Conservation (phyloP, 2,888 invertebrate species). For the Oligia strigilis region DNA sequence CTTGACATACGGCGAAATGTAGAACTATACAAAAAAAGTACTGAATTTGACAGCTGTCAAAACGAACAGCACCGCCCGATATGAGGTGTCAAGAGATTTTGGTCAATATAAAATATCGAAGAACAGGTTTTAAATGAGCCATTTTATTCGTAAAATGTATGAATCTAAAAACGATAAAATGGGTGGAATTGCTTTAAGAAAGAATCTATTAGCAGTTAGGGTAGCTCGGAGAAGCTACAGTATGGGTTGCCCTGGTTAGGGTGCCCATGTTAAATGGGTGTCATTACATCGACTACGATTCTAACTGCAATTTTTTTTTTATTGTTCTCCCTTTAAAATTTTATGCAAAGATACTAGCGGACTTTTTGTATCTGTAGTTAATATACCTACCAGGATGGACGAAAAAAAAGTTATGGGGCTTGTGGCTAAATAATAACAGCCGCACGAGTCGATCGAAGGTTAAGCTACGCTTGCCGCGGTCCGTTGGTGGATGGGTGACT, state of each 20-base stretch:
- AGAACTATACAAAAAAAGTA: not conserved
- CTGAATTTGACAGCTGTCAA: slow-evolving; percentile 4
- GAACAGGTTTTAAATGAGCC: slow-evolving; percentile 37
- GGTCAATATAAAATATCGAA: not conserved
- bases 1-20: not conserved
- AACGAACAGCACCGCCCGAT: not conserved
- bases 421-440: not conserved
- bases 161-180: slow-evolving; percentile 69
- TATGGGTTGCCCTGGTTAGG: slow-evolving; percentile 60
- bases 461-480: too few relatives aligned
- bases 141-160: slow-evolving; percentile 57
- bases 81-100: slow-evolving; percentile 15
- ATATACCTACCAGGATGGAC: not conserved
- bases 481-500: not conserved
- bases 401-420: not conserved
- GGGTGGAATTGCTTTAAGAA: slow-evolving; percentile 64
- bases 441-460: not conserved
- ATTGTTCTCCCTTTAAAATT: not conserved
- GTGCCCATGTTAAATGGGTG: slow-evolving; percentile 60
- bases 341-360: not conserved
- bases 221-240: slow-evolving; percentile 60
- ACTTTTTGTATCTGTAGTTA: not conserved
- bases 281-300: slow-evolving; percentile 3
- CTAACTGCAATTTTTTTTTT: slow-evolving; percentile 2
- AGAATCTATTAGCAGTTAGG: slow-evolving; percentile 77